These are phyloP conservation scores for Pempheris klunzingeri DNA, from an alignment of 2,797 vertebrate species.

Conservation along the genomic window DNA sequence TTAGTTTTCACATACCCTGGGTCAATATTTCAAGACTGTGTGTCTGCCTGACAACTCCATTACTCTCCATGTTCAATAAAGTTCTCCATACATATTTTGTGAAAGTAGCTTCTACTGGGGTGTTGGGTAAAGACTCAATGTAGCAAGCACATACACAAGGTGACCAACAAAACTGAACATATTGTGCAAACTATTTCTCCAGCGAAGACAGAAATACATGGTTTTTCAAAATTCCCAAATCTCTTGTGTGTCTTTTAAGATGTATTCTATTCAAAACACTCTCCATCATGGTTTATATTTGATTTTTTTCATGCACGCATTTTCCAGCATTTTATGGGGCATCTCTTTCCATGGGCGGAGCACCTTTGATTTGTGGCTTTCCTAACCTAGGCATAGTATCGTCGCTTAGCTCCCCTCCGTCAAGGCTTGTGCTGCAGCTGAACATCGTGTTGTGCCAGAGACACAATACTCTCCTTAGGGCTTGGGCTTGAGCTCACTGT, in stretches of 20 bases:
- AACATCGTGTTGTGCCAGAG: constrained; percentile 74
- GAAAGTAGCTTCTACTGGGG: constrained; percentile 19
- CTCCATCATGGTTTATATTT: constrained; percentile 55
- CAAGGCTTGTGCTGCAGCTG: constrained; percentile 69
- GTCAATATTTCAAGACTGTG: constrained; percentile 47
- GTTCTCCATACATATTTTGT: constrained; percentile 15
- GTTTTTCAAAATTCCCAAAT: constrained; percentile 24
- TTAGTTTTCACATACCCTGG: constrained; percentile 46
- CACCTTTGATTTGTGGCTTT: constrained; percentile 75
- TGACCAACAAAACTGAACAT: background rate
- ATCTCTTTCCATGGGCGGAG: constrained; percentile 73
- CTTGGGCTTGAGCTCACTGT: constrained; percentile 76
- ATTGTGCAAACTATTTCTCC: background rate
- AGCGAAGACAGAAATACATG: constrained; percentile 2
- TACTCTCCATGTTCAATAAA: constrained; percentile 48
- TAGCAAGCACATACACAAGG: constrained; percentile 9
- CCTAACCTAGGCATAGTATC: constrained; percentile 63
- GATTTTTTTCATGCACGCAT: constrained; percentile 62
- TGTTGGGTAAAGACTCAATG: constrained; percentile 8
- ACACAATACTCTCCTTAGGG: constrained; percentile 79
- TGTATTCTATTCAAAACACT: constrained; percentile 51
- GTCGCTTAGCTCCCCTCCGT: constrained; percentile 57
- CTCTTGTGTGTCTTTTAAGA: constrained; percentile 34
- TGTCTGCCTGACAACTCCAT: constrained; percentile 40
- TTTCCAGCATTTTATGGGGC: constrained; percentile 72